Conservation (phyloP, 2,888 invertebrate species). For the Empis stercorea region DNA sequence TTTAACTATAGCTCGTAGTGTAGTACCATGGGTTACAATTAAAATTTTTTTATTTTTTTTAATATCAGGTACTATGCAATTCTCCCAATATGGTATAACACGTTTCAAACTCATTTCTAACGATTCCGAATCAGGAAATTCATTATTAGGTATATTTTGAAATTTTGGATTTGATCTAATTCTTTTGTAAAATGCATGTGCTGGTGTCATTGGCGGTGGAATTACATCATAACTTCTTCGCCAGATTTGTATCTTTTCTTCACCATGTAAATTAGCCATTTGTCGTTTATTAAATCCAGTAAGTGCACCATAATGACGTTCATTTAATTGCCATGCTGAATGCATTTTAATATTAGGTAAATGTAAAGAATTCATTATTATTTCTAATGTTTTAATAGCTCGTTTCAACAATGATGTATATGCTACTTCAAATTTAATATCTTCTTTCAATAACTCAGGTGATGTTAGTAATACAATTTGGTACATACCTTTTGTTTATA, state of each 20-base stretch:
- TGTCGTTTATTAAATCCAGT: conserved; percentile 77
- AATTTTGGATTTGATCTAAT: conserved; percentile 69
- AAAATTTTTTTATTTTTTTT: conserved; percentile 64
- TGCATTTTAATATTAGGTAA: conserved; percentile 53
- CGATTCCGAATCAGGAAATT: conserved; percentile 74
- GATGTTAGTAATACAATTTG: conserved; percentile 39
- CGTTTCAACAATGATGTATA: conserved; percentile 69
- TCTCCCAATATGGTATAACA: conserved; percentile 77
- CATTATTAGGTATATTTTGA: conserved; percentile 50
- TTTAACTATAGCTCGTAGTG: conserved; percentile 73
- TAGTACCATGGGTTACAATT: conserved; percentile 79
- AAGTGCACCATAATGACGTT: conserved; percentile 76
- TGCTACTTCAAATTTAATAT: conserved; percentile 62
- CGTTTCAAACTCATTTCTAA: conserved; percentile 68
- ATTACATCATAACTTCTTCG: conserved; percentile 69
- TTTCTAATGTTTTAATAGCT: conserved; percentile 58
- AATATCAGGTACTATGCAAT: conserved; percentile 53
- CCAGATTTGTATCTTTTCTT: conserved; percentile 66
- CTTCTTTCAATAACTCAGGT: conserved; percentile 55
- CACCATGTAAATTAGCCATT: conserved; percentile 74
- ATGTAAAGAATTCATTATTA: conserved; percentile 52
- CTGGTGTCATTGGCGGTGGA: conserved; percentile 67
- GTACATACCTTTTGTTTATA: conserved; percentile 20
- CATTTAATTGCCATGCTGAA: conserved; percentile 74
- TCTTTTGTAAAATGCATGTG: conserved; percentile 58